Evolutionary conservation across 2,888 invertebrate genomes (phyloP).

Genomic region (Euphydryas editha): DNA sequence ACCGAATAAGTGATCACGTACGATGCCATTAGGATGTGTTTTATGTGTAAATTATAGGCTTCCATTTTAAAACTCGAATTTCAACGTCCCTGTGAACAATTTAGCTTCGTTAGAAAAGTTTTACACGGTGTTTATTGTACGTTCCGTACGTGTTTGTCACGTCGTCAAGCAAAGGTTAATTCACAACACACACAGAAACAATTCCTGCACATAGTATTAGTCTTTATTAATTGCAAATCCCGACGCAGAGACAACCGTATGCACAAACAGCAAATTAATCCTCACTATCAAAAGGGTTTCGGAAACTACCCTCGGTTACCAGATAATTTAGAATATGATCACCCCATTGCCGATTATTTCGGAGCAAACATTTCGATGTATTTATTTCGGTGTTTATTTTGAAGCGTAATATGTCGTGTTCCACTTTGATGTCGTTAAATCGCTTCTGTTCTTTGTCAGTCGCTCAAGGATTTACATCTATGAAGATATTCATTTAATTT

Average conservation of each 20-base stretch:
- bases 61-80: conserved; percentile 77
- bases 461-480: conserved; percentile 78
- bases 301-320: conserved; percentile 74
- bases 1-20: conserved; percentile 82
- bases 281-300: conserved; percentile 72
- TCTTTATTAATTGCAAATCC: conserved; percentile 70
- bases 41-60: conserved; percentile 83
- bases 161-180: not conserved
- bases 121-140: conserved; percentile 46
- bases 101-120: conserved; percentile 77
- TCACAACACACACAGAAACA: not conserved
- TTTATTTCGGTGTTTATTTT: conserved; percentile 83
- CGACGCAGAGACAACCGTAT: conserved; percentile 58
- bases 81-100: conserved; percentile 65
- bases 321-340: conserved; percentile 80
- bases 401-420: conserved; percentile 83
- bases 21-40: conserved; percentile 80
- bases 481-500: conserved; percentile 71
- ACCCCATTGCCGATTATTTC: conserved; percentile 78
- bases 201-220: conserved; percentile 20
- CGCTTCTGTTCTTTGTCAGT: conserved; percentile 82
- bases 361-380: conserved; percentile 81
- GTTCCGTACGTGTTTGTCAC: conserved; percentile 27
- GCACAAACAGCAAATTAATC: conserved; percentile 77
- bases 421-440: conserved; percentile 84